A percentile compares a stretch with the other conserved stretches of the same genome.
These are phyloP conservation scores for Daboia siamensis DNA, from an alignment of 2,113 vertebrate species.

Conservation along the genomic window DNA sequence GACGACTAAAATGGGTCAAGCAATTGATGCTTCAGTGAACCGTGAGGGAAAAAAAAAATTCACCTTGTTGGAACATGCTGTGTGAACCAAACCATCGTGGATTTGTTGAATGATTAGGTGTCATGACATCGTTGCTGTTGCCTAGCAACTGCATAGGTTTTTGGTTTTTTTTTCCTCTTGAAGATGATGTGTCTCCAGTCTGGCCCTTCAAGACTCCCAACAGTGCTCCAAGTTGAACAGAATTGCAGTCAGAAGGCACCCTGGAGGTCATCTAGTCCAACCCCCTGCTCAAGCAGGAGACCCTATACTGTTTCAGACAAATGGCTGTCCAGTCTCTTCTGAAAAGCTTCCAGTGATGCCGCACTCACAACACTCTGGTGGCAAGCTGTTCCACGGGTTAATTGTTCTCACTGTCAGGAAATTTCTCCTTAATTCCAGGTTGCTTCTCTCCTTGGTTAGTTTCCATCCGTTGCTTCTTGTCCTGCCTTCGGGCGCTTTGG, in stretches of 20 bases:
- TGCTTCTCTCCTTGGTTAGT: too few species aligned
- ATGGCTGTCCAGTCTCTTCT: too few species aligned
- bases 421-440: too few species aligned
- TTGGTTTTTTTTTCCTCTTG: too few species aligned
- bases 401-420: too few species aligned
- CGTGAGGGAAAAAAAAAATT: not conserved
- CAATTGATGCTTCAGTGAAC: not conserved
- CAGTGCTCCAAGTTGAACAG: not conserved
- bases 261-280: too few species aligned
- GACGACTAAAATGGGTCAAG: not conserved
- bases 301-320: too few species aligned
- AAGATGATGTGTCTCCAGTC: not conserved
- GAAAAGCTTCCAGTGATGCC: too few species aligned
- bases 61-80: not conserved
- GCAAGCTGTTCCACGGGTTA: rapidly evolving
- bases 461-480: too few species aligned
- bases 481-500: too few species aligned
- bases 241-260: not conserved
- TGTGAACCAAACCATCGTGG: not conserved
- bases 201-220: not conserved
- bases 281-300: too few species aligned
- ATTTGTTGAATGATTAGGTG: not conserved
- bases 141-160: not conserved
- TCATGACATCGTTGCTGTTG: not conserved
- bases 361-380: too few species aligned